A percentile compares a stretch with the other conserved stretches of the same genome.
Evolutionary conservation across 1,140 invertebrate genomes (phyloP).

Genomic region (Chironomus tepperi): DNA sequence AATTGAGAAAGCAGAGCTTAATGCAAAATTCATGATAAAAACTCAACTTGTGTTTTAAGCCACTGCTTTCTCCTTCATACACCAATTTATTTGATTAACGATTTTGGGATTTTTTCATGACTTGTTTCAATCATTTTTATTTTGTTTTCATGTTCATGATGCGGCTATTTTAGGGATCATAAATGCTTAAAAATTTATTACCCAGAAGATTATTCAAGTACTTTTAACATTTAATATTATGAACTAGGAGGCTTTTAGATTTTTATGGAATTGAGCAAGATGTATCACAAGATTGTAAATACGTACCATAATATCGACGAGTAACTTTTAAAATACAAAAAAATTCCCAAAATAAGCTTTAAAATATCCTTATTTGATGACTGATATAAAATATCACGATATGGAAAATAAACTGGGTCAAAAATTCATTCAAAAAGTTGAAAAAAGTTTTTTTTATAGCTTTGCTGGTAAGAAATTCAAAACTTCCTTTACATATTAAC

Average conservation of each 20-base stretch:
- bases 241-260: too few relatives aligned
- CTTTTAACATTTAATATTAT: too few relatives aligned
- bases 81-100: conserved; percentile 14
- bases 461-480: neutral
- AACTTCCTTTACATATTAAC: neutral
- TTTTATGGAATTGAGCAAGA: too few relatives aligned
- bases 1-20: neutral
- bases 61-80: neutral
- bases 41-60: neutral
- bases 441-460: neutral
- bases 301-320: too few relatives aligned
- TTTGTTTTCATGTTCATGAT: too few relatives aligned
- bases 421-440: neutral
- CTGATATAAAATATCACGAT: neutral
- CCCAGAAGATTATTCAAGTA: too few relatives aligned
- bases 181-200: neutral
- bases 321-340: too few relatives aligned
- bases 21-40: conserved; percentile 6
- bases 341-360: too few relatives aligned
- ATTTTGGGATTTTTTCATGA: conserved; percentile 1
- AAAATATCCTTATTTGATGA: too few relatives aligned
- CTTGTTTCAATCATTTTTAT: neutral
- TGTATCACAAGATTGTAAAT: too few relatives aligned
- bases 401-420: neutral
- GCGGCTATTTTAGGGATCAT: neutral